A percentile compares a stretch with the other conserved stretches of the same genome.
phyloP scores from a whole-genome alignment of 2,888 invertebrate genomes.

The Tubulanus polymorphus region DNA sequence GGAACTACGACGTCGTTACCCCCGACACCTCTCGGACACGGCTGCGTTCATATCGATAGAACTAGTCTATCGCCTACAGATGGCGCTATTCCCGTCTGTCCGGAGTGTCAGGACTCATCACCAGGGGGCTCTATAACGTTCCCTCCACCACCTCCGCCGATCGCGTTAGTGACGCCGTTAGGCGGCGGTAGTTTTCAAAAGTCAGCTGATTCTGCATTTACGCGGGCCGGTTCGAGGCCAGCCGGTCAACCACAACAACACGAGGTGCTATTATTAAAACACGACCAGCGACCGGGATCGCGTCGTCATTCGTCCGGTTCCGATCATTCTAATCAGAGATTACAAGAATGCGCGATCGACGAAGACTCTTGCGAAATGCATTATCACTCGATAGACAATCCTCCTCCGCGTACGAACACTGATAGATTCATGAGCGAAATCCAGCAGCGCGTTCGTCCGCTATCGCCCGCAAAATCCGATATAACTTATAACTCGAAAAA shows the following conservation, averaged over 20 bases:
- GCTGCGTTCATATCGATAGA: not conserved
- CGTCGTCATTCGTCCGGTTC: constrained; percentile 1
- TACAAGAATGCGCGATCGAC: not conserved
- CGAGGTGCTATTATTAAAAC: too few relatives aligned
- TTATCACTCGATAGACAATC: not conserved
- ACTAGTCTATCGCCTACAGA: not conserved
- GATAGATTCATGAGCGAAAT: constrained; percentile 17
- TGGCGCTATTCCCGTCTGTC: not conserved
- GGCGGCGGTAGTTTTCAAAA: not conserved
- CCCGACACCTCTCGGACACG: not conserved
- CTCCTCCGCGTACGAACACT: not conserved
- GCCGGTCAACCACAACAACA: too few relatives aligned
- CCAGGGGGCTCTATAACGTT: constrained; percentile 3
- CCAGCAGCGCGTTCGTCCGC: constrained; percentile 14
- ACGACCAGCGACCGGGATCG: not conserved
- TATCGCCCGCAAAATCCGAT: constrained; percentile 7
- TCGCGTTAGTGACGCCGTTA: constrained; percentile 5
- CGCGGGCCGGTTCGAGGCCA: too few relatives aligned
- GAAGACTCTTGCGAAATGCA: not conserved
- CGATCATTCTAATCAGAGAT: not conserved
- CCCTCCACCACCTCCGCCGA: constrained; percentile 3
- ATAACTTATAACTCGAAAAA: constrained; percentile 6
- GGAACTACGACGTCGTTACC: not conserved
- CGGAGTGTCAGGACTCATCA: not conserved
- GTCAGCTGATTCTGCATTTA: too few relatives aligned